Percentiles rank a stretch among this genome's conserved stretches.
phyloP scores from a whole-genome alignment of 2,888 invertebrate genomes.

The Sinhomidia bicolor region DNA sequence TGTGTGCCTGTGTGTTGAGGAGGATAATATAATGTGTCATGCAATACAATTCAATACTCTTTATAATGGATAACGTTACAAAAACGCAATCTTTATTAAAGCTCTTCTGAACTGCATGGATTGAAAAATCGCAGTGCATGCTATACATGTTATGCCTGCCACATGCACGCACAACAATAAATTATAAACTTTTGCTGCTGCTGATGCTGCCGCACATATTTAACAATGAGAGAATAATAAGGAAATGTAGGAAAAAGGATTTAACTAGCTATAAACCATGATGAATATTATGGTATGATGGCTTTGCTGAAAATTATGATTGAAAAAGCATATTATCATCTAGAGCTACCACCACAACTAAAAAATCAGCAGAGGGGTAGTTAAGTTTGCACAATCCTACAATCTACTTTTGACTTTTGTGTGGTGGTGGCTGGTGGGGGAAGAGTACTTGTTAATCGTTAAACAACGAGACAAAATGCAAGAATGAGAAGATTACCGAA shows the following conservation, averaged over 20 bases:
- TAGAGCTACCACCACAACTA: no score
- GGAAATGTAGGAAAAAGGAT: conserved; percentile 47
- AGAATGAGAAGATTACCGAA: neutral
- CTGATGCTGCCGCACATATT: no score
- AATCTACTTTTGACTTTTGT: neutral
- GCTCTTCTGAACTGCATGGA: neutral
- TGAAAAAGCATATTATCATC: neutral
- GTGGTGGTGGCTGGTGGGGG: neutral
- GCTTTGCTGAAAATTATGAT: conserved; percentile 1
- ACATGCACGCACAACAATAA: neutral
- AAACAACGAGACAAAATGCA: neutral
- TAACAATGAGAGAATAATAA: neutral
- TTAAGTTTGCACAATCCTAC: neutral
- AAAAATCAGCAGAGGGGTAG: neutral
- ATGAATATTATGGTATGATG: conserved; percentile 8
- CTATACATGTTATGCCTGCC: neutral
- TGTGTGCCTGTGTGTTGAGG: no score
- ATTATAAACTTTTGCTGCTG: no score
- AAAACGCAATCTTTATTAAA: neutral
- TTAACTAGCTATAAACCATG: conserved; percentile 56
- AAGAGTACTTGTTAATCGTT: neutral
- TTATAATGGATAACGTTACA: neutral
- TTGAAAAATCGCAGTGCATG: neutral
- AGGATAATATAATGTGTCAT: no score
- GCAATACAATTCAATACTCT: no score